Base-by-base conservation (phyloP, 2,888 invertebrate genomes). In the Pachydiplax longipennis region DNA sequence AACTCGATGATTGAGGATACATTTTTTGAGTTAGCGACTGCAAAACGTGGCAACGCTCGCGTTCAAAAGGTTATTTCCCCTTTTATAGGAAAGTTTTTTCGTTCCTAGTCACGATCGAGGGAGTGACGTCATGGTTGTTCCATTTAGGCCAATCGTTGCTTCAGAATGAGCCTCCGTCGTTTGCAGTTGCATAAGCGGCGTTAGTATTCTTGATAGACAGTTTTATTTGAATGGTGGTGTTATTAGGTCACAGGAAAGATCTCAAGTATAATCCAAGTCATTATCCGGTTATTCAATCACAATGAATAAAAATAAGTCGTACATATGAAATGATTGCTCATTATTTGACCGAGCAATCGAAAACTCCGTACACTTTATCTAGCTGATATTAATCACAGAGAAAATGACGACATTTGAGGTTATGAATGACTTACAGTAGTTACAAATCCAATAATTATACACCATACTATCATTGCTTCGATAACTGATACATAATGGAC, bases 11-110 rank as follows among this genome's bases (percentile, higher is more conserved):
- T 25, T 22, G 6, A 25, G 5, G 4, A 1, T 73, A 31, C 5
- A 18, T 53, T 53, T 53, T 53, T 31, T 12, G 31, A 25, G n/a
- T 31, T 73, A 0, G 73, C 31, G 2, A 25, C 73, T 73, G 73
- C 53, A 73, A 73, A 73, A 31, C 73, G 73, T 81, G 37, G 40
- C 37, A 81, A 40, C 37, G 37, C 37, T 81, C 12, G 37, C 22
- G 10, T 37, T 81, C 81, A 40, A 81, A 81, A 81, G 81, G 81
- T 81, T 37, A 81, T 81, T 81, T 81, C 81, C 81, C 81, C 81
- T 40, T 81, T 81, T 81, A 44, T 81, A 81, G 81, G 81, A 37
- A 81, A 81, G 81, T 37, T 81, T 35, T 37, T 44, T 37, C 81
- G 35, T 44, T 44, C 81, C 40, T 81, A 81, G 81, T 81, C 81